Evolutionary conservation across 2,113 vertebrate species (phyloP).

Genomic region (Tyto alba): DNA sequence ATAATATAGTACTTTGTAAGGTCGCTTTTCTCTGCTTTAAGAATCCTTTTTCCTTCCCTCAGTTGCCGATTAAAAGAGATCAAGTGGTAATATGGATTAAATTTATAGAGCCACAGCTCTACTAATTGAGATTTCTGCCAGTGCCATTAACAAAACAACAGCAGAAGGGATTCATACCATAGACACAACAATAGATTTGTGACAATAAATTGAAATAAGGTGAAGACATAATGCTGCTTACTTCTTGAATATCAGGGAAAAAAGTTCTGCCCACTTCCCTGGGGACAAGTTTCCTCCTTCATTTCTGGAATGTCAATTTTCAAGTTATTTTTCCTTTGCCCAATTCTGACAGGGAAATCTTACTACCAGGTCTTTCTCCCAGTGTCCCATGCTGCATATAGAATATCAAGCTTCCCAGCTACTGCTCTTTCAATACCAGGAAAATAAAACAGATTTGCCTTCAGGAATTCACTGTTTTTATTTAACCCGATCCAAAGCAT

Average conservation of each 20-base stretch:
- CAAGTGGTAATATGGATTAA: neutral
- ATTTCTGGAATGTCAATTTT: neutral
- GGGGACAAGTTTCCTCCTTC: neutral
- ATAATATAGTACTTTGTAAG: neutral
- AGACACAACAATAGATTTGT: neutral
- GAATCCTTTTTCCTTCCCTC: neutral
- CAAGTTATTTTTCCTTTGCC: neutral
- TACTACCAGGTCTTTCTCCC: neutral
- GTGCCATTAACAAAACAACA: neutral
- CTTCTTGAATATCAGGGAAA: neutral
- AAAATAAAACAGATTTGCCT: neutral
- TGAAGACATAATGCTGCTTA: neutral
- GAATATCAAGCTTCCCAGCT: neutral
- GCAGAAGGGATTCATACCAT: neutral
- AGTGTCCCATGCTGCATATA: neutral
- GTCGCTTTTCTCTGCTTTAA: neutral
- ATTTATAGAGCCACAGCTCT: neutral
- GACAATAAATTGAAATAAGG: neutral
- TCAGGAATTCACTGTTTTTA: neutral
- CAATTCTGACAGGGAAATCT: neutral
- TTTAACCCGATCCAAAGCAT: neutral
- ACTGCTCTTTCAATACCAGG: neutral
- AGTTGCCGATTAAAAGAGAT: neutral
- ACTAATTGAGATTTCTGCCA: neutral
- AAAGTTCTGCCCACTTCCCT: neutral